Conservation (phyloP, 1,140 invertebrate species). For the Luehdorfia chinensis region DNA sequence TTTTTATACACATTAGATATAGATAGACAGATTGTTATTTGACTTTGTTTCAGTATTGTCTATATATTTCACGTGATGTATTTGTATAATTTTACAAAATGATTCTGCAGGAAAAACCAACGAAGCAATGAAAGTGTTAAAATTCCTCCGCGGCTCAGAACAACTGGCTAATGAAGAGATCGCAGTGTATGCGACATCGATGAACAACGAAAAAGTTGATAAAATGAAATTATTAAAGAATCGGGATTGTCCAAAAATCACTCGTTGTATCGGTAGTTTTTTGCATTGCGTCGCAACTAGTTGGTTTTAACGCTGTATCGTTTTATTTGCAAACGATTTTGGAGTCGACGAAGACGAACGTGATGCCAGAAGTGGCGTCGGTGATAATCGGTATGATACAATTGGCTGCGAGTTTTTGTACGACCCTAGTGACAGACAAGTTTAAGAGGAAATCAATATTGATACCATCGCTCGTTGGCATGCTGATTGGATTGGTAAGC, state of each 20-base stretch:
- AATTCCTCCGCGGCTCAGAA: slow-evolving; percentile 14
- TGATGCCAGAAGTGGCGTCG: slow-evolving; percentile 78
- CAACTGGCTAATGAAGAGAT: slow-evolving; percentile 13
- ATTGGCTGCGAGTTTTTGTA: slow-evolving; percentile 72
- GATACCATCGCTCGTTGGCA: slow-evolving; percentile 67
- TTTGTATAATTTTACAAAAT: neutral
- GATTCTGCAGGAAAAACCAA: slow-evolving; percentile 20
- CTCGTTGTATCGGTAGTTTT: slow-evolving; percentile 67
- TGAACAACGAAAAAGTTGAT: slow-evolving; percentile 5
- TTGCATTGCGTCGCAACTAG: slow-evolving; percentile 80
- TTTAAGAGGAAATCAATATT: slow-evolving; percentile 80
- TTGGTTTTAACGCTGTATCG: slow-evolving; percentile 83
- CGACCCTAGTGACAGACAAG: slow-evolving; percentile 77
- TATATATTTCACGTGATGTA: no score
- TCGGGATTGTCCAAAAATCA: slow-evolving; percentile 68
- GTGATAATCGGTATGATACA: slow-evolving; percentile 81
- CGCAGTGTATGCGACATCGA: neutral
- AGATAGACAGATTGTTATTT: no score
- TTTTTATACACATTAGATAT: no score
- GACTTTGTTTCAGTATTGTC: no score
- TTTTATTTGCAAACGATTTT: slow-evolving; percentile 84
- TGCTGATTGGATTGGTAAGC: slow-evolving; percentile 75
- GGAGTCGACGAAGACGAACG: slow-evolving; percentile 70
- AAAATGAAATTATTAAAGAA: slow-evolving; percentile 32
- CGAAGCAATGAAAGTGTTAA: slow-evolving; percentile 19